A percentile compares a stretch with the other conserved stretches of the same genome.
These are phyloP conservation scores for Zaprionus obscuricornis DNA, from an alignment of 2,888 invertebrate genomes.

Conservation along the genomic window DNA sequence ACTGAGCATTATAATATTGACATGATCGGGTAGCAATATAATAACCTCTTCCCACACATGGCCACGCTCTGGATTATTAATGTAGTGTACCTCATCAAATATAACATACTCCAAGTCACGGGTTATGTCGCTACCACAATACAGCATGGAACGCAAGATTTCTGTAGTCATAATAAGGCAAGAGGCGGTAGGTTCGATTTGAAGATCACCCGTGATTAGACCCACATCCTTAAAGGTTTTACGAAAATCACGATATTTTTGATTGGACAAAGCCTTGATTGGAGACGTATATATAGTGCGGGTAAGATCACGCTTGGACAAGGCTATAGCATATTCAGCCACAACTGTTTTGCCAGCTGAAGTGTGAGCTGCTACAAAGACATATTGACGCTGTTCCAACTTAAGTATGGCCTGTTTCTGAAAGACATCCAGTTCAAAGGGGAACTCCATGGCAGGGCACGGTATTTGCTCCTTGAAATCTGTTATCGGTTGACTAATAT, in stretches of 20 bases:
- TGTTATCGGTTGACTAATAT: slow-evolving; percentile 90
- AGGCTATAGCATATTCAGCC: slow-evolving; percentile 99
- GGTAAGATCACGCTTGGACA: slow-evolving; percentile 96
- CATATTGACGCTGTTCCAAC: slow-evolving; percentile 96
- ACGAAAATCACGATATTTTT: slow-evolving; percentile 99
- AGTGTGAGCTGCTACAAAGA: slow-evolving; percentile 99
- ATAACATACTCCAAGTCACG: slow-evolving; percentile 99
- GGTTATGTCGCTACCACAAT: slow-evolving; percentile 96
- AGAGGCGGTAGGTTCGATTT: slow-evolving; percentile 95
- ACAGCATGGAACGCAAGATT: slow-evolving; percentile 98
- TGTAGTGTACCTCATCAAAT: slow-evolving; percentile 99
- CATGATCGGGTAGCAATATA: slow-evolving; percentile 96
- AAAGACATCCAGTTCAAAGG: slow-evolving; percentile 97
- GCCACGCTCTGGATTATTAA: slow-evolving; percentile 98
- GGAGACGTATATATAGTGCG: slow-evolving; percentile 98
- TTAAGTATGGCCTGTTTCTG: slow-evolving; percentile 98
- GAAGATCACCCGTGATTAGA: slow-evolving; percentile 96
- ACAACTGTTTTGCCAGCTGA: slow-evolving; percentile 99
- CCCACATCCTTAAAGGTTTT: slow-evolving; percentile 96
- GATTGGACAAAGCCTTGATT: slow-evolving; percentile 99
- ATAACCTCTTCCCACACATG: slow-evolving; percentile 99
- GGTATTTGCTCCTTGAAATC: slow-evolving; percentile 93
- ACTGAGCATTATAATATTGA: slow-evolving; percentile 97
- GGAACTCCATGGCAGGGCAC: slow-evolving; percentile 92
- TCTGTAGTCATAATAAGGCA: slow-evolving; percentile 99